Evolutionary conservation across 2,797 vertebrate species (phyloP).

Genomic region (Nyctibius grandis): DNA sequence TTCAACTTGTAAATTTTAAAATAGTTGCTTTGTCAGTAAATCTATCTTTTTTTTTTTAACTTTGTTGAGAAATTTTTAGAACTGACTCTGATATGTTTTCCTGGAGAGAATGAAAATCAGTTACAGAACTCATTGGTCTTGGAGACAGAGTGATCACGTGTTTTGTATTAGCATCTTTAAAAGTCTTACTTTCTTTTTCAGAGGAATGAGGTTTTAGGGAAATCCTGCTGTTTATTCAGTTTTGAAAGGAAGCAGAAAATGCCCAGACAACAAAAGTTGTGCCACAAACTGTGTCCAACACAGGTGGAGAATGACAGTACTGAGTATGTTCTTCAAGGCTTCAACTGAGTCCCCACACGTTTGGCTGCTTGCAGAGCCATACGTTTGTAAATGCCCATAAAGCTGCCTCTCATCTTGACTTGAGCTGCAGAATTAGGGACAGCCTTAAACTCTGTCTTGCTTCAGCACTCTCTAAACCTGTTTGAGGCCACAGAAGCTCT

Average conservation of each 20-base stretch:
- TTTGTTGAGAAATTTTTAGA: neutral
- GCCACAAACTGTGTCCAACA: neutral
- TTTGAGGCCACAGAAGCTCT: conserved; percentile 22
- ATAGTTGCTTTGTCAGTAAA: neutral
- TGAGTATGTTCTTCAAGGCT: neutral
- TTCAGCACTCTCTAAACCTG: conserved; percentile 34
- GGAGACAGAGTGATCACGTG: neutral
- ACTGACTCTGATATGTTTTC: neutral
- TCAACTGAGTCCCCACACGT: neutral
- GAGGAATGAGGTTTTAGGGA: neutral
- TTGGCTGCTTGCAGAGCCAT: neutral
- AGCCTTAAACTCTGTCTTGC: conserved; percentile 25
- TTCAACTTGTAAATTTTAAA: neutral
- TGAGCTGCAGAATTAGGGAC: conserved; percentile 41
- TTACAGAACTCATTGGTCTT: neutral
- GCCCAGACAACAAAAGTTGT: neutral
- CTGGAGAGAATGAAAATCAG: neutral
- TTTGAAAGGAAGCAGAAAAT: neutral
- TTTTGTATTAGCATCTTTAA: neutral
- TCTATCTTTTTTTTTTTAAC: neutral
- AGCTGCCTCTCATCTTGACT: conserved; percentile 15
- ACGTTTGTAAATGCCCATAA: neutral
- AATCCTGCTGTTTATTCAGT: neutral
- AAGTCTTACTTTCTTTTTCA: neutral
- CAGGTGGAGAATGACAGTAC: neutral